Base-by-base conservation (phyloP, 1,140 invertebrate genomes). In the Pseudomyrmex pallidus region DNA sequence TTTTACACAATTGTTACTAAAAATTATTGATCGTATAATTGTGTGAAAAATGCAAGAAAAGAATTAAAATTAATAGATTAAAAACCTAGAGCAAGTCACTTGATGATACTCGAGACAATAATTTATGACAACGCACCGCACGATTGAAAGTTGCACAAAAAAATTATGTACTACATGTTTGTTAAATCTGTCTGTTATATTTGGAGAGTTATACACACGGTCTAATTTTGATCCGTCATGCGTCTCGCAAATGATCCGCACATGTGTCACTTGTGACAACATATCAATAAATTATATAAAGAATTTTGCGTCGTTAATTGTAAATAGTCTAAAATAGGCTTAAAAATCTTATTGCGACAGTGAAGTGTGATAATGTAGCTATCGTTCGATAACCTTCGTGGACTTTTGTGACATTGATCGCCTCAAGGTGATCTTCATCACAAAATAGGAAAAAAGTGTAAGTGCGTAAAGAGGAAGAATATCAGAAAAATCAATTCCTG, bases 321-420 rank as follows among this genome's bases (percentile, higher is more conserved):
- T 56, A 46, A 13, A 48, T 25, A 44, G 54, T 72, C 57, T 80
- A 48, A 59, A 70, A 59, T 80, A 80, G 66, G 56, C 22, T 80
- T 80, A 78, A 78, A 78, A 48, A 7, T 68, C 25, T 12, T 8
- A 61, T 80, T 80, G 22, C 76, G 66, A 59, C 56, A 72, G 66
- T 48, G 7, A 68, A 25, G 25, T 25, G 25, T 25, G 76, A 80
- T 80, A 80, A 72, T 72, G 66, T 61, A 61, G 66, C 15, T 80
- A 59, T 80, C 76, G 2, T 72, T 56, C 2, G 76, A 80, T 80
- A 80, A 80, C 76, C 76, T 50, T 72, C 35, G 35, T 7, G 25
- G 64, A 72, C 64, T 72, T n/a, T 80, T 20, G 44, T 48, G 54
- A 20, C 54, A 59, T 72, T 48, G 66, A 44, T 57, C 35, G 64